phyloP scores from a whole-genome alignment of 2,797 vertebrate species.

The Tapera naevia region DNA sequence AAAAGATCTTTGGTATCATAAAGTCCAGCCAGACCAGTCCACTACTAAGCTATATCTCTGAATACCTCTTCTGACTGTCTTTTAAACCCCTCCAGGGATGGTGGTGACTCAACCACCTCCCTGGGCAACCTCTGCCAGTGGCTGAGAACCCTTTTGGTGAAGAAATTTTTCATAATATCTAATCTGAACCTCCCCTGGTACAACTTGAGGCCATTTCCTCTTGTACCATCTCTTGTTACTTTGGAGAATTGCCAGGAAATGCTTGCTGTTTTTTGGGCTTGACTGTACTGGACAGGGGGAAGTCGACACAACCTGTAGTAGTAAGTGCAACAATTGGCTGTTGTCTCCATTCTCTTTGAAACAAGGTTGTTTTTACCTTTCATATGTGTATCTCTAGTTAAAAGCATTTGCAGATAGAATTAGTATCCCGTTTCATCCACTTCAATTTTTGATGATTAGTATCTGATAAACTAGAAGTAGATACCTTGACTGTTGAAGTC shows the following conservation, averaged over 20 bases:
- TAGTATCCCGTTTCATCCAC: background rate
- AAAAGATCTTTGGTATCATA: too few species aligned
- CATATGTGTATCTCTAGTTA: background rate
- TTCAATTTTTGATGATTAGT: background rate
- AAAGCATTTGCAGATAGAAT: background rate
- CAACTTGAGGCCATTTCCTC: too few species aligned
- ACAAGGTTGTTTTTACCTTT: background rate
- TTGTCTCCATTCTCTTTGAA: background rate
- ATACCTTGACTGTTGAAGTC: background rate
- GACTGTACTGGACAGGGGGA: background rate
- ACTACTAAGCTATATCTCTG: too few species aligned
- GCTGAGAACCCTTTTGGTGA: too few species aligned
- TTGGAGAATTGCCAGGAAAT: background rate
- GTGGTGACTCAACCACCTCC: too few species aligned
- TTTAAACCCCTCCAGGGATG: too few species aligned
- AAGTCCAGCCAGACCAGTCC: too few species aligned
- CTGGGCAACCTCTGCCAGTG: too few species aligned
- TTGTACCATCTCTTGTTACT: too few species aligned
- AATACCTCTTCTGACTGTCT: too few species aligned
- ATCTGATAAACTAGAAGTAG: background rate
- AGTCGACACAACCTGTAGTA: background rate
- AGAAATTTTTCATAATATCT: too few species aligned
- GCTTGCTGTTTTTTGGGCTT: background rate
- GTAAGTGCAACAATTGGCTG: background rate
- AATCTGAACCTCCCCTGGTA: too few species aligned